Base-by-base conservation (phyloP, 2,888 invertebrate genomes). In the Drosophila emarginata region DNA sequence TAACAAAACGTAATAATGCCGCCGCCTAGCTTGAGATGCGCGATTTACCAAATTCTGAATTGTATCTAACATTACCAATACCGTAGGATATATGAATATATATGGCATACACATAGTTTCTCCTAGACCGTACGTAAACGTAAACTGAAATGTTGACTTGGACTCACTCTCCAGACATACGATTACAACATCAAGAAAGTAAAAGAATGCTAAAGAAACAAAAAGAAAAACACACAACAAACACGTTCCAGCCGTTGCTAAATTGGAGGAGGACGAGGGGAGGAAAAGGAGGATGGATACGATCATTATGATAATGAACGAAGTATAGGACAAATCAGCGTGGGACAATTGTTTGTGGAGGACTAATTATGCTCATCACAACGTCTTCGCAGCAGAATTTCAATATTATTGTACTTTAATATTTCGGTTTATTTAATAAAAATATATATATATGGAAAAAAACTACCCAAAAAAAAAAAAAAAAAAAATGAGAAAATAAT, bases 361-460 rank as follows among this genome's bases (percentile, higher is more conserved):
- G 61, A 51, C 52, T 40, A 54, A 39, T 50, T 53, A 39, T 50
- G 64, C 60, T 66, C 66, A 58, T 26, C 66, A 73, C 68, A 18
- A 45, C 82, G 69, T 67, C 88, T 70, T 72, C 77, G 61, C 69
- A 77, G 77, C 86, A 87, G 80, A 91, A 86, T 90, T 80, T 85
- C 85, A 87, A 87, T 88, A 89, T 87, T 88, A 91, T 90, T 91
- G 91, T 91, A 90, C 78, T 91, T 88, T 91, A 87, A 90, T 89
- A 87, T 90, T 90, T 89, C 88, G 86, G 88, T 90, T 90, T 90
- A 91, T 90, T 88, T 90, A 91, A 91, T 90, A 91, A 91, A 84
- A 88, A 89, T 78, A 88, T 86, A 88, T 90, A 65, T 79, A 79
- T 85, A 87, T 90, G 79, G 89, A 90, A 84, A 88, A 78, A 73